phyloP scores from a whole-genome alignment of 2,797 vertebrate genomes.

The Labeo calbasu region DNA sequence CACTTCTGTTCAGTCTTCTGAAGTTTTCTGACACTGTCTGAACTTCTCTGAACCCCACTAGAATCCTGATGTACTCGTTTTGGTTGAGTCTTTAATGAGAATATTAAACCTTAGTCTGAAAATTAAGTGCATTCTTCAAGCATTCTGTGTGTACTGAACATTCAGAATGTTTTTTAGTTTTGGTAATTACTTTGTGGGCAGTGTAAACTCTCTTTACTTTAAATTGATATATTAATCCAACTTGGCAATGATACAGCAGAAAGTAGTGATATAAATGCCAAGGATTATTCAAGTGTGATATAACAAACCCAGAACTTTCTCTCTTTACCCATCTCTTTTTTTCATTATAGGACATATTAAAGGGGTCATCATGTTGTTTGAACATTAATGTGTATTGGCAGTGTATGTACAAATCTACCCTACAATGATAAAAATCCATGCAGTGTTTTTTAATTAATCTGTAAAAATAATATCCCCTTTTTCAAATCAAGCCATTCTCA shows the following conservation, averaged over 20 bases:
- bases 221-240: neutral
- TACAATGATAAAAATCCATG: no score
- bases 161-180: neutral
- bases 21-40: slow-evolving; percentile 36
- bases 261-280: neutral
- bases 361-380: neutral
- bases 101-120: slow-evolving; percentile 22
- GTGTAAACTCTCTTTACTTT: neutral
- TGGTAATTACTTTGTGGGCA: neutral
- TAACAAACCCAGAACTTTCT: neutral
- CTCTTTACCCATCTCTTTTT: neutral
- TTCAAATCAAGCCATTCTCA: no score
- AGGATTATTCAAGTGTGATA: neutral
- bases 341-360: slow-evolving; percentile 36
- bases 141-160: neutral
- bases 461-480: no score
- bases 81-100: slow-evolving; percentile 7
- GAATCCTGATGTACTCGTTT: slow-evolving; percentile 3
- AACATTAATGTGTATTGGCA: no score
- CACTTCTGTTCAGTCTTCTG: slow-evolving; percentile 5
- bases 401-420: no score
- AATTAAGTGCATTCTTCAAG: slow-evolving; percentile 19
- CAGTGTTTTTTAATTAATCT: no score
- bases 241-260: neutral
- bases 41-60: slow-evolving; percentile 19